Conservation (phyloP, 92 coral and sea anemone species). For the Porites divaricata region DNA sequence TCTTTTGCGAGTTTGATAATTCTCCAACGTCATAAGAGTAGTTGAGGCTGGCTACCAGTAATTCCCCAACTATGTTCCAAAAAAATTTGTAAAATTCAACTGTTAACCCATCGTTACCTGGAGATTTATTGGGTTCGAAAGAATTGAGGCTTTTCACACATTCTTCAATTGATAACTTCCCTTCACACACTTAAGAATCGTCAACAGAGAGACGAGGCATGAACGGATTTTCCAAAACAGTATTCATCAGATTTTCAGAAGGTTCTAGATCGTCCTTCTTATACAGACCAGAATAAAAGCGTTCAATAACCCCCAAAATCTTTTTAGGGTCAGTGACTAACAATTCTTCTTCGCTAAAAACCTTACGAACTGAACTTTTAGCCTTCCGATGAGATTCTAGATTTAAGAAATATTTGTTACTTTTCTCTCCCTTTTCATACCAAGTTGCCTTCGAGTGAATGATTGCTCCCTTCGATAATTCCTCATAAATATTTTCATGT, state of each 20-base stretch:
- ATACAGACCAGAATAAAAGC: conserved; percentile 39
- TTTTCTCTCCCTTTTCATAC: conserved; percentile 59
- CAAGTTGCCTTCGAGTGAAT: conserved; percentile 54
- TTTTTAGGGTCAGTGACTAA: conserved; percentile 22
- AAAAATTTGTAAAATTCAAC: conserved; percentile 57
- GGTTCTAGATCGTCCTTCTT: conserved; percentile 1
- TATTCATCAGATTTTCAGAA: neutral
- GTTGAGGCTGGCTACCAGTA: neutral
- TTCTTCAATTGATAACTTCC: conserved; percentile 19
- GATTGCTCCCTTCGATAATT: conserved; percentile 48
- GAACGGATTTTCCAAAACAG: conserved; percentile 1
- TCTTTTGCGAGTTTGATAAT: conserved; percentile 8
- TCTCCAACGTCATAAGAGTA: neutral
- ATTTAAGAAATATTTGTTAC: conserved; percentile 53
- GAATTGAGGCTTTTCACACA: conserved; percentile 22
- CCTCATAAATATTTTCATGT: conserved; percentile 25
- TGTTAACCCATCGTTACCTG: conserved; percentile 59
- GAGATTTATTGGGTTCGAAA: conserved; percentile 37
- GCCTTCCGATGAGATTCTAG: conserved; percentile 24
- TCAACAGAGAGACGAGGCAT: conserved; percentile 35
- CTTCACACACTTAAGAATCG: conserved; percentile 29
- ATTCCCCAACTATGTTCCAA: conserved; percentile 25
- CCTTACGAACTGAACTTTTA: conserved; percentile 28
- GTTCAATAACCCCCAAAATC: conserved; percentile 19
- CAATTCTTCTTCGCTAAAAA: conserved; percentile 15